Evolutionary conservation across 2,797 vertebrate species (phyloP).

Genomic region (Muscicapa comitata): DNA sequence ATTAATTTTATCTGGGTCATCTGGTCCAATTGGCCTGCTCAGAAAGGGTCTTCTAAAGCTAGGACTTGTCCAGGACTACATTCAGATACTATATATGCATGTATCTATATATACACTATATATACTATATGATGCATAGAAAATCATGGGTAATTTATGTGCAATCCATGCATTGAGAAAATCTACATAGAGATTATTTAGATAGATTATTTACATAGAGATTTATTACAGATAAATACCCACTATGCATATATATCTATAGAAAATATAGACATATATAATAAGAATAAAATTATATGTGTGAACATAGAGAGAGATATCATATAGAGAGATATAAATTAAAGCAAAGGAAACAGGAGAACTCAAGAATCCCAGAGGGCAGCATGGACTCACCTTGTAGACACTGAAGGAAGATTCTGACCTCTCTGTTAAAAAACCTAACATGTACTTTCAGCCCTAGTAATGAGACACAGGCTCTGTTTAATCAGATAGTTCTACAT

Average conservation of each 20-base stretch:
- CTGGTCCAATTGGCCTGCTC: background rate
- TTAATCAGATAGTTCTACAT: background rate
- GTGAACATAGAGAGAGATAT: background rate
- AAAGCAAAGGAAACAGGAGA: background rate
- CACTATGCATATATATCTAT: background rate
- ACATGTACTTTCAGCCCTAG: background rate
- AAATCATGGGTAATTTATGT: background rate
- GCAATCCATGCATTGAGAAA: background rate
- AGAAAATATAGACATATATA: background rate
- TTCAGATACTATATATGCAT: background rate
- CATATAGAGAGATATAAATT: background rate
- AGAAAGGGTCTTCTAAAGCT: background rate
- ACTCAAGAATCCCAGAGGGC: background rate
- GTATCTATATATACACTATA: background rate
- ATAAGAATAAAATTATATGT: background rate
- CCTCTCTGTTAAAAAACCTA: background rate
- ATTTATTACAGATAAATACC: background rate
- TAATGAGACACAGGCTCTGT: background rate
- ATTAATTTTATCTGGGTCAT: background rate
- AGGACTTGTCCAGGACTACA: background rate
- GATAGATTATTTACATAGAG: background rate
- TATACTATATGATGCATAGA: background rate
- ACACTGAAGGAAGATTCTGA: background rate
- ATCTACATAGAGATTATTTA: background rate
- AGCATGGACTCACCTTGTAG: background rate